Percentiles rank a stretch among this genome's conserved stretches.
Conservation (phyloP, 1,140 invertebrate genomes). For the Drosophila fuyamai region DNA sequence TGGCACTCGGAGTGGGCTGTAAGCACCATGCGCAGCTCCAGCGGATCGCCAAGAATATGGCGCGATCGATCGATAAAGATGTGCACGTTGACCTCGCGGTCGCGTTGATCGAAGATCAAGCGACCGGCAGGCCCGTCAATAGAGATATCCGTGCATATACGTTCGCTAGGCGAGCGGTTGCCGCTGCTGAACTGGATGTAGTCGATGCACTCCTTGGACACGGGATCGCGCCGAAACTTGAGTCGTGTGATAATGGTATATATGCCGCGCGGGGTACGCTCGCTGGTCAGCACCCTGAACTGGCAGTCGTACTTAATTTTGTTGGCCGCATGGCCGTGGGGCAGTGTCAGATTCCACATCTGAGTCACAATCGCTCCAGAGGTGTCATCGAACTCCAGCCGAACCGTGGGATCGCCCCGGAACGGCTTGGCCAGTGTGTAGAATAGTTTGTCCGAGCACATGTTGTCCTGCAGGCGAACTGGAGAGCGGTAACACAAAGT, state of each 20-base stretch:
- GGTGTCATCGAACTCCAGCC: conserved; percentile 73
- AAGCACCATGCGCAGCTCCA: conserved; percentile 77
- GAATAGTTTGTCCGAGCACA: conserved; percentile 73
- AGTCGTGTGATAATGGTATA: conserved; percentile 76
- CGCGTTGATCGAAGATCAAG: conserved; percentile 72
- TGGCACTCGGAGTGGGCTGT: conserved; percentile 77
- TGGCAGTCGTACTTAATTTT: conserved; percentile 81
- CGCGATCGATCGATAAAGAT: conserved; percentile 69
- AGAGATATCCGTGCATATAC: conserved; percentile 71
- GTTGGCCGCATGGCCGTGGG: conserved; percentile 61
- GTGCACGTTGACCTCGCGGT: conserved; percentile 70
- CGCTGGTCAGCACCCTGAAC: conserved; percentile 69
- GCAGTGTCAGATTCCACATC: conserved; percentile 74
- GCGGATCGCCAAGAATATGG: conserved; percentile 64
- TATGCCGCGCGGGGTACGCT: conserved; percentile 71
- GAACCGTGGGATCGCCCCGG: conserved; percentile 68
- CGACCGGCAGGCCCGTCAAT: conserved; percentile 66
- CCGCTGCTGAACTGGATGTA: conserved; percentile 78
- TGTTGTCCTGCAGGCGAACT: conserved; percentile 73
- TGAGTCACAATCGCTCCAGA: conserved; percentile 78
- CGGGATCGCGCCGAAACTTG: conserved; percentile 74
- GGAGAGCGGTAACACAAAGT: background rate
- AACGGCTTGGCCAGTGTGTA: conserved; percentile 67
- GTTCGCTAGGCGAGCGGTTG: conserved; percentile 72
- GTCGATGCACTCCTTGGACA: conserved; percentile 69